Evolutionary conservation across 2,888 invertebrate genomes (phyloP).

Genomic region (Acronicta psi): DNA sequence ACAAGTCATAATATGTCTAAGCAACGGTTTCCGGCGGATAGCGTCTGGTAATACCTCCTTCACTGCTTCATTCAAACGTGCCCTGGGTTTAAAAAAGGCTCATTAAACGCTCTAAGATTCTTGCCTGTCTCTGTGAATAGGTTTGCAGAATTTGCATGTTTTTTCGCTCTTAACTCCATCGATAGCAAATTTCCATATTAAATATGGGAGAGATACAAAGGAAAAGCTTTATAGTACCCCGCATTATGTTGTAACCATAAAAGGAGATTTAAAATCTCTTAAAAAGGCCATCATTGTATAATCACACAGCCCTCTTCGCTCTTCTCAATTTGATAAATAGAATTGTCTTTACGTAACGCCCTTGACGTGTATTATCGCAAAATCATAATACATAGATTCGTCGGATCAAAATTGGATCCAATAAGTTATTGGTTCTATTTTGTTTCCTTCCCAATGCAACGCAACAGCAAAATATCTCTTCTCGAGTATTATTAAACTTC

Average conservation of each 20-base stretch:
- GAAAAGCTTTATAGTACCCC: constrained; percentile 5
- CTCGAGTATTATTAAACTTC: constrained; percentile 4
- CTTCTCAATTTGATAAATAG: too few species aligned
- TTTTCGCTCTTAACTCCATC: constrained; percentile 20
- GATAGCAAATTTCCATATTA: constrained; percentile 44
- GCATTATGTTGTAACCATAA: not conserved
- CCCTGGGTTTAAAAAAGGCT: constrained; percentile 76
- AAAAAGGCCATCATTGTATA: too few species aligned
- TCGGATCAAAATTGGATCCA: too few species aligned
- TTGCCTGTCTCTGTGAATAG: constrained; percentile 41
- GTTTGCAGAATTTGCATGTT: constrained; percentile 44
- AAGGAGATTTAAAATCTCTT: constrained; percentile 3
- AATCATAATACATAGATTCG: too few species aligned
- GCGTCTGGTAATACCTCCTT: constrained; percentile 69
- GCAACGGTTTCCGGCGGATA: constrained; percentile 79
- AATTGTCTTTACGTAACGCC: too few species aligned
- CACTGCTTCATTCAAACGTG: constrained; percentile 76
- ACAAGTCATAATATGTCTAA: constrained; percentile 65
- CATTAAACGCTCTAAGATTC: constrained; percentile 63
- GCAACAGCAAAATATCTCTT: not conserved
- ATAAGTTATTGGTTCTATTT: not conserved
- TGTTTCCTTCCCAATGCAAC: not conserved
- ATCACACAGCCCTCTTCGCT: not conserved
- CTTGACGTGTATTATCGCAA: too few species aligned
- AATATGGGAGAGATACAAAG: constrained; percentile 20